phyloP scores from a whole-genome alignment of 30 jellyfish, hydroid and myxozoan genomes.

The Hydractinia echinata region DNA sequence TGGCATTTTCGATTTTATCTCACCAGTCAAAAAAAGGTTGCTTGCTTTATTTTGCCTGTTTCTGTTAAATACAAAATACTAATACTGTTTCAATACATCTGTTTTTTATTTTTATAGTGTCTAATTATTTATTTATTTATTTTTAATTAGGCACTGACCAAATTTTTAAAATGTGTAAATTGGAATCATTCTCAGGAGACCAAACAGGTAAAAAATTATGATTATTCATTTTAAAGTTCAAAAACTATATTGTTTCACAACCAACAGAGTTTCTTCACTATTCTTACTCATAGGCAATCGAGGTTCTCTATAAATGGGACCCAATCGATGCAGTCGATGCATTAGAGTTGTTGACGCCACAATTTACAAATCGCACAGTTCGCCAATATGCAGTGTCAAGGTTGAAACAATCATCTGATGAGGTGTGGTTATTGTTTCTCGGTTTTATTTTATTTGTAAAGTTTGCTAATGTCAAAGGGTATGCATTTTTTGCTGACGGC shows the following conservation, averaged over 20 bases:
- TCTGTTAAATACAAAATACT: background rate
- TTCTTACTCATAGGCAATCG: constrained; percentile 59
- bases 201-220: constrained; percentile 52
- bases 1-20: constrained; percentile 95
- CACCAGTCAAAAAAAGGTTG: constrained; percentile 83
- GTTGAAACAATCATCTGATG: constrained; percentile 89
- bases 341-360: constrained; percentile 90
- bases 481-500: no score
- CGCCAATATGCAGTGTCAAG: constrained; percentile 97
- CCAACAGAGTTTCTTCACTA: background rate
- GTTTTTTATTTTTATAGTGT: background rate
- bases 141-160: constrained; percentile 86
- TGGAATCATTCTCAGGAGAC: constrained; percentile 96
- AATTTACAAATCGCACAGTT: constrained; percentile 82
- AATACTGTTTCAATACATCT: background rate
- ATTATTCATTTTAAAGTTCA: no score
- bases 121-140: background rate
- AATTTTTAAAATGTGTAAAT: constrained; percentile 87
- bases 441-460: background rate
- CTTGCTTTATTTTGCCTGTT: background rate
- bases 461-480: background rate
- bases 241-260: background rate
- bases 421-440: constrained; percentile 37
- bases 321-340: constrained; percentile 98
- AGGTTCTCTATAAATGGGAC: constrained; percentile 86